Evolutionary conservation across 2,113 vertebrate species (phyloP), one percentile per base, ranked within the genome.

Genomic region (Lipophrys pholis): DNA sequence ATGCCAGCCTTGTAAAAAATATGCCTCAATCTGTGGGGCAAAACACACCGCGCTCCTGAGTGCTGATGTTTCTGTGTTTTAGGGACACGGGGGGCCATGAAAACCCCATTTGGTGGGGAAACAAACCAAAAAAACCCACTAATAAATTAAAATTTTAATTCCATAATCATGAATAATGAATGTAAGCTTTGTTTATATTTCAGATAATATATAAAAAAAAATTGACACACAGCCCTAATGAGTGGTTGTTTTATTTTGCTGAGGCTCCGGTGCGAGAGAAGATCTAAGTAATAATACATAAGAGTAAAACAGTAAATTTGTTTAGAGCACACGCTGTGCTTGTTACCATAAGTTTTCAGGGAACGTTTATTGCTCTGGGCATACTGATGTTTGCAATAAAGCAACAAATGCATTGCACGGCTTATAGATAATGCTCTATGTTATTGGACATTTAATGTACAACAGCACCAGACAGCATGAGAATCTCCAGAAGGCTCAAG

Each of bases 1-100:
- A 89, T 70, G 82, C 74, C 73, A 73, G 80, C 73, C 41, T 73
- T 55, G 68, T 72, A 76, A 81, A 83, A 30, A 81, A 89, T 56
- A 83, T 65, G 72, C 76, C 54, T 82, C 70, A 65, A 76, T 83
- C 78, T 71, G 78, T 16, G 12, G 55, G 42, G 50, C 50, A 66
- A 82, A 71, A 49, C 60, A 35, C 50, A 60, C 30, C 50, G 36
- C 1, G 8, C 46, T 30, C 11, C 30, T 30, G n/a, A 14, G 63
- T 63, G 41, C 57, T 49, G 61, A 63, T 67, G 67, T 46, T 69
- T 61, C 51, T 48, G 17, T 16, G 42, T 73, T 30, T 67, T 49
- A 49, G 58, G 53, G 71, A 62, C 39, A 5, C 0, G 1, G 40
- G 50, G 49, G 21, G 21, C 56, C 11, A 52, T 9, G 66, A 65